A percentile compares a stretch with the other conserved stretches of the same genome.
Evolutionary conservation across 2,113 vertebrate species (phyloP).

Genomic region (Todiramphus chloris): DNA sequence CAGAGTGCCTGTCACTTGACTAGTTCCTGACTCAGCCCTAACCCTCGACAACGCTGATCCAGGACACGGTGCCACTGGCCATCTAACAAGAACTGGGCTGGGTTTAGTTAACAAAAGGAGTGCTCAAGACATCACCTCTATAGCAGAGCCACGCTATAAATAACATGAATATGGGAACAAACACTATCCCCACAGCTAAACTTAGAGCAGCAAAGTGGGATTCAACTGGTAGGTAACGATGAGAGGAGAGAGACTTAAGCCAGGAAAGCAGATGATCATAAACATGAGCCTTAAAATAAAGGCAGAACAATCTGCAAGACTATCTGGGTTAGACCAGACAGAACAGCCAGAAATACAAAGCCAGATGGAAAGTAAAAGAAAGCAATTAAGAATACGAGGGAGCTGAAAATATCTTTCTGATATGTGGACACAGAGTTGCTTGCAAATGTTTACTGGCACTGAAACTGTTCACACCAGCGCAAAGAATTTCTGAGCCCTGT

Average conservation of each 20-base stretch:
- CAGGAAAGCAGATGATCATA: conserved; percentile 46
- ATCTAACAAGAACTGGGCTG: neutral
- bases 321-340: conserved; percentile 5
- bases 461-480: neutral
- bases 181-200: neutral
- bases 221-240: neutral
- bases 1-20: neutral
- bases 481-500: neutral
- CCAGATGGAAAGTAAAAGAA: conserved; percentile 44
- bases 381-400: neutral
- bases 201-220: conserved; percentile 30
- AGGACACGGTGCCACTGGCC: neutral
- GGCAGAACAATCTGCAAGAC: conserved; percentile 19
- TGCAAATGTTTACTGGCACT: conserved; percentile 12
- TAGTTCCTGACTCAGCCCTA: too few relatives aligned
- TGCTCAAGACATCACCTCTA: neutral
- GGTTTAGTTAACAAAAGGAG: neutral
- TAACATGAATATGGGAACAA: conserved; percentile 5
- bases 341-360: conserved; percentile 32
- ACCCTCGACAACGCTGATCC: too few relatives aligned
- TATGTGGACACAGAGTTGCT: neutral
- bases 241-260: conserved; percentile 17
- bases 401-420: neutral
- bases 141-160: neutral
- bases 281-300: conserved; percentile 53